phyloP scores from a whole-genome alignment of 2,113 vertebrate species.

The Plecotus auritus region DNA sequence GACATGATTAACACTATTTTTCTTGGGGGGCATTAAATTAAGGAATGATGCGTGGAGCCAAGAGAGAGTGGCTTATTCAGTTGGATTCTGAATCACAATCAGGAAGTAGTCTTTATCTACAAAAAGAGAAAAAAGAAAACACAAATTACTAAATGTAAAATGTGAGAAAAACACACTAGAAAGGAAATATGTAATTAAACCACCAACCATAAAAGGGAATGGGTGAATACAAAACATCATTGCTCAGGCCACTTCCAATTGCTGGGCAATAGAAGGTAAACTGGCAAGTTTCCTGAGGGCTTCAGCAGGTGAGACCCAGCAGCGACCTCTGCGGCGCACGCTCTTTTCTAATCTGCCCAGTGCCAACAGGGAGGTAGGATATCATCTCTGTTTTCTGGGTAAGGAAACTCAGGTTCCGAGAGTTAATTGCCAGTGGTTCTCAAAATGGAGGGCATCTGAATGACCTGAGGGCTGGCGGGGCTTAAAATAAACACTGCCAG shows the following conservation, averaged over 20 bases:
- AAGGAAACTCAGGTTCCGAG: neutral
- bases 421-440: neutral
- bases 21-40: constrained; percentile 74
- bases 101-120: constrained; percentile 98
- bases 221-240: neutral
- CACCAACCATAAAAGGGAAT: neutral
- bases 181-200: neutral
- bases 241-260: neutral
- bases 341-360: neutral
- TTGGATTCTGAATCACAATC: constrained; percentile 96
- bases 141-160: constrained; percentile 34
- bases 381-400: neutral
- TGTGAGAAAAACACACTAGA: neutral
- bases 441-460: neutral
- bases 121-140: constrained; percentile 42
- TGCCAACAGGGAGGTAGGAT: neutral
- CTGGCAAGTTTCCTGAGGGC: accelerated
- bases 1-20: constrained; percentile 59
- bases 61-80: constrained; percentile 81
- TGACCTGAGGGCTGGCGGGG: neutral
- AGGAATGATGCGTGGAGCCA: constrained; percentile 42
- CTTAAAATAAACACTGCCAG: neutral
- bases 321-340: accelerated
- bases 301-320: accelerated
- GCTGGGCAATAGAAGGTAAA: neutral